Percentiles rank a stretch among this genome's conserved stretches.
These are phyloP conservation scores for Empidonax traillii DNA, from an alignment of 2,113 vertebrate species.

Conservation along the genomic window DNA sequence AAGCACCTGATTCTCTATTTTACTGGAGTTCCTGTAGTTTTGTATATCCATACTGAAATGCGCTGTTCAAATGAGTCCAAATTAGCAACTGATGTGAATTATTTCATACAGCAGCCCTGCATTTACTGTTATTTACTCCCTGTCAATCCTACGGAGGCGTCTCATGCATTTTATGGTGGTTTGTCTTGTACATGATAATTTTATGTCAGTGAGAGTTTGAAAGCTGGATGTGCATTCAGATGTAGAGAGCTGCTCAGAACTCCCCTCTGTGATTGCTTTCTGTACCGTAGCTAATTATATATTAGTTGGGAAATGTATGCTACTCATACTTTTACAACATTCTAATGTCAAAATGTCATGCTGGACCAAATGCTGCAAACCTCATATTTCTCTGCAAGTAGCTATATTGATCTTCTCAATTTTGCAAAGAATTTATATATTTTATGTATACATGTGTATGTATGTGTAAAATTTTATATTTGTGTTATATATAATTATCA, in stretches of 20 bases:
- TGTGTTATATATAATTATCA: not conserved
- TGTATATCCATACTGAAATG: not conserved
- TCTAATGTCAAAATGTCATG: not conserved
- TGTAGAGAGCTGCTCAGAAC: not conserved
- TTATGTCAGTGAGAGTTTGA: not conserved
- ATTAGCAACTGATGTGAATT: not conserved
- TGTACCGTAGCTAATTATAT: not conserved
- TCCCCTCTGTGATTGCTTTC: not conserved
- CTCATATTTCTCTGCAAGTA: not conserved
- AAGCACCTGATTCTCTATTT: not conserved
- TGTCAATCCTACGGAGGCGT: not conserved
- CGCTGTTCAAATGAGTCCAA: not conserved
- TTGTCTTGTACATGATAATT: not conserved
- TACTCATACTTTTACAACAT: not conserved
- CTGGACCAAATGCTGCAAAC: not conserved
- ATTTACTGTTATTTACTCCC: not conserved
- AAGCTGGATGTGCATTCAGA: not conserved
- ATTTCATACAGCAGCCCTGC: not conserved
- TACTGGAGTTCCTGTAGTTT: not conserved
- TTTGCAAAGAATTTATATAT: not conserved
- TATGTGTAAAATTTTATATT: not conserved
- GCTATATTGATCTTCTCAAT: not conserved
- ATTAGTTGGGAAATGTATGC: not conserved
- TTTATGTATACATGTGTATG: not conserved
- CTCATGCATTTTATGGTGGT: not conserved